Evolutionary conservation across 2,888 invertebrate species (phyloP), one percentile per base, ranked within the genome.

Genomic region (Lissocephala sabroskyi): DNA sequence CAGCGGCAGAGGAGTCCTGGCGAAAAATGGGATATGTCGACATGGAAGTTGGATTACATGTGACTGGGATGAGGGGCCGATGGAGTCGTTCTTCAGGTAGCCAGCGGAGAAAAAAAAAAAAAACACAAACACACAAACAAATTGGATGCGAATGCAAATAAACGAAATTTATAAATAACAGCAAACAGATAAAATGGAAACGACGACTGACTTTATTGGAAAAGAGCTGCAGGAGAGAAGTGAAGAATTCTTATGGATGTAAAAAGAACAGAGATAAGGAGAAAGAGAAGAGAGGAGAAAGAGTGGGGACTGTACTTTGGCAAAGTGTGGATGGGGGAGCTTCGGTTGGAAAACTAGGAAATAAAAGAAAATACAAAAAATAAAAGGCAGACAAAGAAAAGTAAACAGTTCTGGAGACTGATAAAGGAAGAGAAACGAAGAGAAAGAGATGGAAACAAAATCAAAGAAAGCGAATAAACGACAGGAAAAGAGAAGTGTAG

Each of bases 71-170:
- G 3, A 7, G 35, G 41, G 9, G 33, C 36, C 14, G 18, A 47
- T 19, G 23, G 16, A 45, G 26, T 11, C 41, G 7, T 14, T 9
- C 32, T 43, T 23, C 40, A 52, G 41, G 54, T 23, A 52, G 32
- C 13, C 29, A 48, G 36, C 23, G 52, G 37, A n/a, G 48, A 26
- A 14, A 37, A 50, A 50, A 59, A 53, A n/a, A n/a, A n/a, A n/a
- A n/a, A n/a, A n/a, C n/a, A n/a, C n/a, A n/a, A 59, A 60, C 62
- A 45, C 32, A 47, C 35, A 60, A 77, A 68, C 76, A 79, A 79
- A 79, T 79, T 79, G 79, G 77, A 79, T 79, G 79, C 70, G 74
- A 79, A 77, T 77, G 79, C 73, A 79, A 79, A 79, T 77, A 79
- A 79, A 79, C 75, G 75, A 77, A 79, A 79, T 79, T 79, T 73